Evolutionary conservation across 2,113 vertebrate species (phyloP).

Genomic region (Jacana jacana): DNA sequence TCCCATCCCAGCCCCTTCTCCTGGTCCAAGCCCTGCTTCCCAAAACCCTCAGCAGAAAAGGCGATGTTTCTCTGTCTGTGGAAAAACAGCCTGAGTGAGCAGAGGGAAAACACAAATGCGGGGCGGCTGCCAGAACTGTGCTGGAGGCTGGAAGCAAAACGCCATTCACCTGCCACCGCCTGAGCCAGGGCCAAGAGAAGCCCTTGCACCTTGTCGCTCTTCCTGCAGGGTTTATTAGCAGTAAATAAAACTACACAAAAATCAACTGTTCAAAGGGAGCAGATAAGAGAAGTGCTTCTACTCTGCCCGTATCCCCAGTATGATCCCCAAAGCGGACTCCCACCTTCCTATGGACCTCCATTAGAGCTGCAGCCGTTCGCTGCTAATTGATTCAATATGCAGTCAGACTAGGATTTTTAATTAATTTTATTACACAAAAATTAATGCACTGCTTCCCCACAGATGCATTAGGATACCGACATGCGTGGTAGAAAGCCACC

Average conservation of each 20-base stretch:
- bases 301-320: not conserved
- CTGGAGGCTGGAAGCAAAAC: not conserved
- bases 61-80: not conserved
- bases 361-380: not conserved
- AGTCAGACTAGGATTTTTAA: constrained; percentile 45
- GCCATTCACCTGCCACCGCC: not conserved
- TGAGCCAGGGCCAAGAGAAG: not conserved
- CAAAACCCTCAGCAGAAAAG: not conserved
- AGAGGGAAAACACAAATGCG: not conserved
- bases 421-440: constrained; percentile 62
- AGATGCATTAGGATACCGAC: constrained; percentile 2
- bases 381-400: constrained; percentile 11
- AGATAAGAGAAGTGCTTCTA: not conserved
- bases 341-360: not conserved
- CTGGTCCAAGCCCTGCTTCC: not conserved
- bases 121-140: not conserved
- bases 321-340: not conserved
- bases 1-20: not conserved
- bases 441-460: constrained; percentile 22
- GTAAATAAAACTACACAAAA: not conserved
- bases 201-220: not conserved
- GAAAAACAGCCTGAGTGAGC: not conserved
- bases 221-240: not conserved
- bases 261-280: not conserved
- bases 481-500: not conserved